A percentile compares a stretch with the other conserved stretches of the same genome.
These are phyloP conservation scores for Sinella curviseta DNA, from an alignment of 1,140 invertebrate genomes.

Conservation along the genomic window DNA sequence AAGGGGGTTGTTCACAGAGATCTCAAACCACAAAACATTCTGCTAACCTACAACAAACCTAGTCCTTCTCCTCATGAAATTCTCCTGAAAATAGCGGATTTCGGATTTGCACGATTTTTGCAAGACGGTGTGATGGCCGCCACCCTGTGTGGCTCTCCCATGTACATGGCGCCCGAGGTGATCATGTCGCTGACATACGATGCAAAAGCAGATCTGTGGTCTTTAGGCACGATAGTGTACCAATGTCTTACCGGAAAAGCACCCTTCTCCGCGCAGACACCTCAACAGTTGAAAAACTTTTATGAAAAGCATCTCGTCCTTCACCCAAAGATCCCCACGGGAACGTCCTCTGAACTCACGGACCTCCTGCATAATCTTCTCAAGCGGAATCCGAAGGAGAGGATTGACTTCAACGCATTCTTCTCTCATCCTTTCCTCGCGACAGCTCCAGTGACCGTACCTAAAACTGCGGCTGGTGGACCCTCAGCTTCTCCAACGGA, in stretches of 20 bases:
- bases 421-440: slow-evolving; percentile 86
- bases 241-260: slow-evolving; percentile 98
- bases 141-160: slow-evolving; percentile 97
- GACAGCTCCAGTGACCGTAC: slow-evolving; percentile 52
- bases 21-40: slow-evolving; percentile 96
- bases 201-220: slow-evolving; percentile 99
- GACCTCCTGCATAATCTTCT: slow-evolving; percentile 83
- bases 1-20: slow-evolving; percentile 99
- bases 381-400: slow-evolving; percentile 87
- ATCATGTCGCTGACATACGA: slow-evolving; percentile 99
- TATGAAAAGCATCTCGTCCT: slow-evolving; percentile 97
- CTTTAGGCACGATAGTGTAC: slow-evolving; percentile 97
- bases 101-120: slow-evolving; percentile 78
- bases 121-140: slow-evolving; percentile 99
- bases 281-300: slow-evolving; percentile 94
- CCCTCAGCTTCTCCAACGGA: slow-evolving; percentile 38
- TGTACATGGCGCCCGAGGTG: slow-evolving; percentile 97
- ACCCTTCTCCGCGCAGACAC: slow-evolving; percentile 95
- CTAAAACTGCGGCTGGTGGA: slow-evolving; percentile 15
- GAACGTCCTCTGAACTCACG: slow-evolving; percentile 84
- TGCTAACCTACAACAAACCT: slow-evolving; percentile 76
- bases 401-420: slow-evolving; percentile 94
- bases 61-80: slow-evolving; percentile 89
- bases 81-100: slow-evolving; percentile 86
- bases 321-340: slow-evolving; percentile 90